Base-by-base conservation (phyloP, 1,140 invertebrate species). In the Olivierus martensii region DNA sequence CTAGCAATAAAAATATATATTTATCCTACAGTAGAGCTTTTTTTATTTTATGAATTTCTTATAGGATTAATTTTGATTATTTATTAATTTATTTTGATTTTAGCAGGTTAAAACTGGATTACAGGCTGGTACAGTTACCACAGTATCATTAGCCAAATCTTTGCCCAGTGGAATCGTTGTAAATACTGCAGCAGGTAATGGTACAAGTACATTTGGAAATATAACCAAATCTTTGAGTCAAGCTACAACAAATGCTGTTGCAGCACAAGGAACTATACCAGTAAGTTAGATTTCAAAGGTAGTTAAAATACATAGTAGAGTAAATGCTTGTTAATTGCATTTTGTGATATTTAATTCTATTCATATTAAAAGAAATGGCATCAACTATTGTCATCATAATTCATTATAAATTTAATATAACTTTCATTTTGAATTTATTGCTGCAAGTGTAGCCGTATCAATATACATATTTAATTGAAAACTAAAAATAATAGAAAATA, bases 171-270 rank as follows among this genome's bases (percentile, higher is more conserved):
- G 55, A n/a, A 56, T 56, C 3, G 51, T 56, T 46, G 57, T 59
- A 1, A 58, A 48, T 49, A 34, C 47, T 6, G 15, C 39, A 28
- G 22, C 52, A 14, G 43, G 35, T n/a, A 28, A 28, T 19, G 15
- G 14, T 19, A 17, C 46, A 2, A 38, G 50, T 37, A 61, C 61
- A 45, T 62, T 67, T 52, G 62, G 65, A 19, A 63, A 61, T 28
- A 62, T 67, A 38, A 65, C 62, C 46, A 66, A 66, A 53, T 52
- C 63, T n/a, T 61, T 67, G 50, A 64, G 60, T 46, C 66, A 67
- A 49, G 39, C 39, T n/a, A 38, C 43, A 18, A 7, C 36, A 34
- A 12, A 42, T n/a, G 19, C 28, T 18, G 14, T 51, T 22, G 17
- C 36, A n/a, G 12, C 49, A 14, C 43, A 51, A 47, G 46, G 45